Base-by-base conservation (phyloP, 2,797 vertebrate genomes). In the Echiichthys vipera region DNA sequence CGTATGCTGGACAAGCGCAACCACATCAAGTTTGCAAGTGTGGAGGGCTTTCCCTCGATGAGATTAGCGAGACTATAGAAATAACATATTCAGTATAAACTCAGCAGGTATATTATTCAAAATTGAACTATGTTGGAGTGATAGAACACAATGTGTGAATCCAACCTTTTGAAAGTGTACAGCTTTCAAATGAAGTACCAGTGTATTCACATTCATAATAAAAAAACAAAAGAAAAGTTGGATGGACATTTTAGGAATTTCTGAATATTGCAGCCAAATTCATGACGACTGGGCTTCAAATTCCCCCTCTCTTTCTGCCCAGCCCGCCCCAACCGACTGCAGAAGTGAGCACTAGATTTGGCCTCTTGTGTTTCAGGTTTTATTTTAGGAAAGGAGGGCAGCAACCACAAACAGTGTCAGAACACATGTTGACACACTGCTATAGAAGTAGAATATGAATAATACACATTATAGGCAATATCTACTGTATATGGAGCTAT, bases 301-400 rank as follows among this genome's bases (percentile, higher is more conserved):
- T 18, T 42, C 18, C 45, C 42, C 12, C 24, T n/a, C 25, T 37
- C 27, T 20, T 34, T 15, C 65, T 13, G 20, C 12, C 22, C 58
- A 15, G 63, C 72, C 39, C 13, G 3, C 51, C 37, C 47, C 13
- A 55, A 70, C 47, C n/a, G 67, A 36, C 46, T 2, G 4, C 71
- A 80, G 77, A 77, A 81, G 40, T 67, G 62, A 81, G 77, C 61
- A 66, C 71, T 77, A 81, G 62, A 90, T 85, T 86, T 82, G 73
- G 73, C 54, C 74, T 88, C 69, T 43, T 62, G 83, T 80, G 79
- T 83, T 54, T 88, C 71, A 13, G 10, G 56, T 71, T 85, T 83
- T 93, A 93, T 93, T 94, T 94, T 92, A 73, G 89, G 90, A 93
- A 94, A 92, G 81, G 68, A 89, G 91, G 87, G 58, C 89, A 91